These are phyloP conservation scores for Carduelis carduelis DNA, from an alignment of 2,797 vertebrate species.

Conservation along the genomic window DNA sequence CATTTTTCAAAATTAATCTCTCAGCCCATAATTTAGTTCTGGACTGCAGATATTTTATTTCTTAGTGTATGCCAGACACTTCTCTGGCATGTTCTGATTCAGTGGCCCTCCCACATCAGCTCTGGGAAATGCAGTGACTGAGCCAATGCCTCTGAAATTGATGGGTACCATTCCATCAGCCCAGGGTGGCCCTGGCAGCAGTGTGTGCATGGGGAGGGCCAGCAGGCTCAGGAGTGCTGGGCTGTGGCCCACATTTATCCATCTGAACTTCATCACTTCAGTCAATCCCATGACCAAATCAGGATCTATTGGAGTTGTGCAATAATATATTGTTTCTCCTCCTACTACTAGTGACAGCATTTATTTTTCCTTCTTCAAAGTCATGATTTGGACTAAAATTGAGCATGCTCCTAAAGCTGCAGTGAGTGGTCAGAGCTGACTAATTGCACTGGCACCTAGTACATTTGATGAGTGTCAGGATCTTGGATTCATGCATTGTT, in stretches of 20 bases:
- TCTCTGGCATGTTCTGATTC: not conserved
- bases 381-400: not conserved
- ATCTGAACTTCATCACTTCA: not conserved
- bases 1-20: slow-evolving; percentile 13
- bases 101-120: not conserved
- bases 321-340: not conserved
- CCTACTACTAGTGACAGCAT: not conserved
- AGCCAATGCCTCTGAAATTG: slow-evolving; percentile 15
- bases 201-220: not conserved
- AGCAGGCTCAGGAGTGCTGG: not conserved
- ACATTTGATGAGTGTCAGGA: slow-evolving; percentile 15
- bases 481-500: slow-evolving; percentile 3
- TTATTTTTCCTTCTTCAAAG: not conserved
- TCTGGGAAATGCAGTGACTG: not conserved
- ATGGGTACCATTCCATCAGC: not conserved
- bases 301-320: not conserved
- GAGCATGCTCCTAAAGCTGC: not conserved
- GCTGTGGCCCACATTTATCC: not conserved
- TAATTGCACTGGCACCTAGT: not conserved
- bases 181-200: not conserved
- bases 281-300: not conserved
- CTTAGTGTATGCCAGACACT: not conserved
- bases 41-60: not conserved
- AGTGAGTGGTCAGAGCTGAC: not conserved
- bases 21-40: not conserved